Percentiles rank a stretch among this genome's conserved stretches.
Evolutionary conservation across 2,888 invertebrate species (phyloP).

Genomic region (Bellardia pandia): DNA sequence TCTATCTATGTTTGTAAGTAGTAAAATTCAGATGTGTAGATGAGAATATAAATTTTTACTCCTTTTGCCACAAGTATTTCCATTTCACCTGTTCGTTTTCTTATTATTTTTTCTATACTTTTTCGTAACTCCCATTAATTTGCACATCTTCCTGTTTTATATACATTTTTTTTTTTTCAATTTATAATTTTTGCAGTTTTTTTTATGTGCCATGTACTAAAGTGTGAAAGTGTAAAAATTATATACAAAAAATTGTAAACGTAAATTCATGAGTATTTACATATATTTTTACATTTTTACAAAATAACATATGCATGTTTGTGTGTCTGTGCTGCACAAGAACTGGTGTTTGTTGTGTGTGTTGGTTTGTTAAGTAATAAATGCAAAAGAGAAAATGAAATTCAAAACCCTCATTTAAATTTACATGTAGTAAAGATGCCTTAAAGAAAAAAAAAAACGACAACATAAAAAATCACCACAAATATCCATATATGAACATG

Average conservation of each 20-base stretch:
- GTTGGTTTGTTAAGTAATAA: slow-evolving; percentile 35
- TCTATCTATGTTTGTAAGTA: not conserved
- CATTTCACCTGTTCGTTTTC: slow-evolving; percentile 13
- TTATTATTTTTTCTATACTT: not conserved
- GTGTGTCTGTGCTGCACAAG: not conserved
- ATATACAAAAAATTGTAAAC: slow-evolving; percentile 38
- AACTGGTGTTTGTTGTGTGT: not conserved
- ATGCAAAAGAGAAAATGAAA: slow-evolving; percentile 66
- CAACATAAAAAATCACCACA: slow-evolving; percentile 10
- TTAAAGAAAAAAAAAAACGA: slow-evolving; percentile 36
- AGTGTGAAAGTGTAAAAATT: slow-evolving; percentile 61
- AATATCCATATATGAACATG: slow-evolving; percentile 3
- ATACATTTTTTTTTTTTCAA: slow-evolving; percentile 5
- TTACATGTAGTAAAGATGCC: slow-evolving; percentile 61
- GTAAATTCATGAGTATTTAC: slow-evolving; percentile 36
- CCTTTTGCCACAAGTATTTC: slow-evolving; percentile 47
- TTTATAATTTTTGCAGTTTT: not conserved
- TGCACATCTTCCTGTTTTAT: slow-evolving; percentile 35
- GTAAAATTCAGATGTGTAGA: slow-evolving; percentile 6
- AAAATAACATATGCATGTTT: slow-evolving; percentile 6
- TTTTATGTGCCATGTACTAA: slow-evolving; percentile 17
- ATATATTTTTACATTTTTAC: slow-evolving; percentile 1
- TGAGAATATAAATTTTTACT: slow-evolving; percentile 34
- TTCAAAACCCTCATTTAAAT: slow-evolving; percentile 68
- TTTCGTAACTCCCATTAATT: slow-evolving; percentile 53